Conservation (phyloP, 2,113 vertebrate species). For the Brachirus orientalis region DNA sequence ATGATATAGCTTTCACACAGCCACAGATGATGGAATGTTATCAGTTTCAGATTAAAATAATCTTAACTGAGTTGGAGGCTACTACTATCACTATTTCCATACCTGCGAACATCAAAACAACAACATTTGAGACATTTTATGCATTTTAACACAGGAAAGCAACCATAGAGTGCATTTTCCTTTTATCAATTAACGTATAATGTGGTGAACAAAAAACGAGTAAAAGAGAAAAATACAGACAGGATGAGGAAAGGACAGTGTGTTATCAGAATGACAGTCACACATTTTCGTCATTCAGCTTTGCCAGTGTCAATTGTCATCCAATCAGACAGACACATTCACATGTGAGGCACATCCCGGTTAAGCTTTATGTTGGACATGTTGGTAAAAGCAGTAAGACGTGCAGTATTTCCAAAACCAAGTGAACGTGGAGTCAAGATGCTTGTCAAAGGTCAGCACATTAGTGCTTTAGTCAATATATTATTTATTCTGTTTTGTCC, state of each 20-base stretch:
- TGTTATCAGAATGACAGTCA: too few relatives aligned
- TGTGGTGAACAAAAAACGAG: background rate
- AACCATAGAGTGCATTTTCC: background rate
- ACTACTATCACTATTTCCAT: background rate
- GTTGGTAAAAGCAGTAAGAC: too few relatives aligned
- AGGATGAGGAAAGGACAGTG: background rate
- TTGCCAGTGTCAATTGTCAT: slow-evolving; percentile 27
- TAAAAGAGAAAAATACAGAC: rapidly evolving
- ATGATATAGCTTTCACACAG: slow-evolving; percentile 19
- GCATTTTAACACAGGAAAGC: too few relatives aligned
- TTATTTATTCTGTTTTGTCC: too few relatives aligned
- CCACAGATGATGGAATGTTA: slow-evolving; percentile 12
- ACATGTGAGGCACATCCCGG: slow-evolving; percentile 35
- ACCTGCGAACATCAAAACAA: slow-evolving; percentile 5
- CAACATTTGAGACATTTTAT: background rate
- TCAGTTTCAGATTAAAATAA: slow-evolving; percentile 20
- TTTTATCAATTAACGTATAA: background rate
- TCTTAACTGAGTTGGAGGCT: slow-evolving; percentile 23
- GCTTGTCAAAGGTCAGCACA: too few relatives aligned
- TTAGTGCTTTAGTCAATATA: too few relatives aligned
- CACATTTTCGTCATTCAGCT: slow-evolving; percentile 6
- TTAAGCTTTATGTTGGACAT: too few relatives aligned
- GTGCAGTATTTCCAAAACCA: too few relatives aligned
- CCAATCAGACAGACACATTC: slow-evolving; percentile 48
- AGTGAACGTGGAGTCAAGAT: too few relatives aligned